Conservation (phyloP, 2,113 vertebrate genomes). For the Chrysochloris asiatica region DNA sequence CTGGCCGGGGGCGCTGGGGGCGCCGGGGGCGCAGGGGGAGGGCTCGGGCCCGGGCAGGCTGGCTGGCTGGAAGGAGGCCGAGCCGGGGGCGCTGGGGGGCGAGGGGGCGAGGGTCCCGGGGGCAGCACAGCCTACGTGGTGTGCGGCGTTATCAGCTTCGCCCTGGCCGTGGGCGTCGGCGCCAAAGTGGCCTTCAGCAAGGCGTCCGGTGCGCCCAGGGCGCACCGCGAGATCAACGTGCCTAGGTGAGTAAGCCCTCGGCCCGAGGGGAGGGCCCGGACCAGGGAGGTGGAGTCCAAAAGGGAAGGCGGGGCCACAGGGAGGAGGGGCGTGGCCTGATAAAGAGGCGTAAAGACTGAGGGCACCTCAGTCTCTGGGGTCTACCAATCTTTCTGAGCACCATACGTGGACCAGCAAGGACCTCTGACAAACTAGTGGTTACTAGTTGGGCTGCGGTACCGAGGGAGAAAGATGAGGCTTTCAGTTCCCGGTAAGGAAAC, state of each 20-base stretch:
- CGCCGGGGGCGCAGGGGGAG: constrained; percentile 79
- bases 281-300: neutral
- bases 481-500: no score
- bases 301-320: neutral
- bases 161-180: constrained; percentile 91
- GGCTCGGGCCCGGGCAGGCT: constrained; percentile 87
- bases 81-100: constrained; percentile 48
- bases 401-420: no score
- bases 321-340: neutral
- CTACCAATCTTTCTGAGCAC: neutral
- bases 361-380: neutral
- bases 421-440: no score
- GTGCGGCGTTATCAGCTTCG: constrained; percentile 92
- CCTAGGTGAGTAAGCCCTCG: constrained; percentile 85
- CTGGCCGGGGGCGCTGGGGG: constrained; percentile 79
- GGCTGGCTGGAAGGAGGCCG: constrained; percentile 92
- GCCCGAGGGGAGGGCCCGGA: neutral
- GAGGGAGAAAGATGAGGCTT: no score
- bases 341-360: neutral
- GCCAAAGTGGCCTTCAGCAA: constrained; percentile 95
- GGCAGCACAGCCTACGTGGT: constrained; percentile 93
- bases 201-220: constrained; percentile 90
- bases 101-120: constrained; percentile 82
- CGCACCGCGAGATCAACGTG: constrained; percentile 91
- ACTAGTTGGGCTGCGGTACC: no score